Conservation (phyloP, 2,888 invertebrate genomes). For the Saturnia japonica region DNA sequence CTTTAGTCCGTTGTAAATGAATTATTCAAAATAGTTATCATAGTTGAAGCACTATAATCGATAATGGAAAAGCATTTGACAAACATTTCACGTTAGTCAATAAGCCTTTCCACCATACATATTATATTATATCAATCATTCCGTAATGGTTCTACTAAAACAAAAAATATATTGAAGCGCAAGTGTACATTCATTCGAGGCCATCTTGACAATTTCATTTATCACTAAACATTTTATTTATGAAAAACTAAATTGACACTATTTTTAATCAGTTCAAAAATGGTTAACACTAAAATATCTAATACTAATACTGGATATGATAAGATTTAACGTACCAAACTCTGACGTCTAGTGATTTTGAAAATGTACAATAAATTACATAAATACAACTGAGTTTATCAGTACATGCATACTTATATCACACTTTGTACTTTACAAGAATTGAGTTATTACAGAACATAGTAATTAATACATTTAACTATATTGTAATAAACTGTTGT, state of each 20-base stretch:
- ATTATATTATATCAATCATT: neutral
- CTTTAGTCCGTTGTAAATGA: too few species aligned
- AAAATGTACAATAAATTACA: neutral
- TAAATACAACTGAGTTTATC: neutral
- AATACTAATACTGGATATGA: slow-evolving; percentile 33
- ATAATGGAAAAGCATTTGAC: too few species aligned
- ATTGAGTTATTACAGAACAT: neutral
- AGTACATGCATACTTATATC: neutral
- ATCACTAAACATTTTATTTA: neutral
- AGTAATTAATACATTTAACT: neutral
- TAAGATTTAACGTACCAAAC: slow-evolving; percentile 2
- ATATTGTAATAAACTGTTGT: neutral
- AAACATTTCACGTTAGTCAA: too few species aligned
- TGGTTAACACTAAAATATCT: slow-evolving; percentile 32
- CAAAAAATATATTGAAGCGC: neutral
- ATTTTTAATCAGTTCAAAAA: slow-evolving; percentile 4
- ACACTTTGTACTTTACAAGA: neutral
- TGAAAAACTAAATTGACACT: slow-evolving; percentile 11
- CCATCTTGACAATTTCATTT: neutral
- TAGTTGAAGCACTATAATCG: too few species aligned
- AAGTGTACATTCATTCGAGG: neutral
- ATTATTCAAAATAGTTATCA: too few species aligned
- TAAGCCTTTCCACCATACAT: too few species aligned
- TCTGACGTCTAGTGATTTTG: neutral
- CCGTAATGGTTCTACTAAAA: neutral